phyloP scores from a whole-genome alignment of 2,888 invertebrate species.

The Selenia dentaria region DNA sequence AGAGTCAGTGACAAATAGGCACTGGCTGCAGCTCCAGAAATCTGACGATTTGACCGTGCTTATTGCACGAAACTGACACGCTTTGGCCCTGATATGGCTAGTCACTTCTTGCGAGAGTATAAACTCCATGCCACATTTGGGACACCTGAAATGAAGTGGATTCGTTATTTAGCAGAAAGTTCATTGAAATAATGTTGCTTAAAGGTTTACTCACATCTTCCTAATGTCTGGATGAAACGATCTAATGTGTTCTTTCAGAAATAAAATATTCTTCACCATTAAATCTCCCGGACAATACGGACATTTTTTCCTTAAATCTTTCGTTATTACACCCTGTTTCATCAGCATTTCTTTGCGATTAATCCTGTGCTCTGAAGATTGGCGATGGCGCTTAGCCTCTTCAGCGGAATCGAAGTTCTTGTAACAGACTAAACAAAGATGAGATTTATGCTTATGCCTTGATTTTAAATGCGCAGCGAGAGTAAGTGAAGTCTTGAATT shows the following conservation, averaged over 20 bases:
- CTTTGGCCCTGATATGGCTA: constrained; percentile 87
- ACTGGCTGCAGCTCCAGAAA: constrained; percentile 85
- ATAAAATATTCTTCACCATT: constrained; percentile 77
- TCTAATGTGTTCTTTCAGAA: constrained; percentile 86
- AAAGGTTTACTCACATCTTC: constrained; percentile 78
- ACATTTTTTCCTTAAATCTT: constrained; percentile 81
- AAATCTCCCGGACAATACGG: constrained; percentile 82
- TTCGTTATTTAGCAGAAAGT: neutral
- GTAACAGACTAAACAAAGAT: constrained; percentile 88
- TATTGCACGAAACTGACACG: constrained; percentile 77
- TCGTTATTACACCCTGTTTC: constrained; percentile 60
- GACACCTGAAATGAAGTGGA: constrained; percentile 81
- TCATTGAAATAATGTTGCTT: neutral
- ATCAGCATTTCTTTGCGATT: constrained; percentile 73
- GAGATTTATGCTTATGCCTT: constrained; percentile 85
- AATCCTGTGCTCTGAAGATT: constrained; percentile 86
- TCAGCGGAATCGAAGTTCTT: constrained; percentile 84
- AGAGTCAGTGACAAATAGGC: constrained; percentile 86
- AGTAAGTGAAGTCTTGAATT: constrained; percentile 86
- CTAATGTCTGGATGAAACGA: constrained; percentile 85
- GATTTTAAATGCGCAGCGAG: constrained; percentile 88
- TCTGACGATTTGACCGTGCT: constrained; percentile 74
- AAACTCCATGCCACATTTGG: constrained; percentile 89
- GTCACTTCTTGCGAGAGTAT: constrained; percentile 90
- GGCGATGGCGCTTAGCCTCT: constrained; percentile 88